These are phyloP conservation scores for Rhinichthys klamathensis DNA, from an alignment of 2,113 vertebrate species.

Conservation along the genomic window DNA sequence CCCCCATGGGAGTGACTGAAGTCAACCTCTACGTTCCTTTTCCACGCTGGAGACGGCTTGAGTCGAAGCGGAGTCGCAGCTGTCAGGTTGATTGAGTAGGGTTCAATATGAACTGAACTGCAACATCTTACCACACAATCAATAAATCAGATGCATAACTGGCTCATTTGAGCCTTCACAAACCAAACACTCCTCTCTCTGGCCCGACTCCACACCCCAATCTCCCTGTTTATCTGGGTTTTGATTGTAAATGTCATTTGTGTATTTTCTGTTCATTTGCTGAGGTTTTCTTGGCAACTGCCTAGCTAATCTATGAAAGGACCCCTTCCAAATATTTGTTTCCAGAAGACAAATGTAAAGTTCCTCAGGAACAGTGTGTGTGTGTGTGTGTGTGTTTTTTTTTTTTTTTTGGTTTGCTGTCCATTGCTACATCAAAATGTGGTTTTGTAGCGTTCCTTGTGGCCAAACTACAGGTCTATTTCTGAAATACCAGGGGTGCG, in stretches of 20 bases:
- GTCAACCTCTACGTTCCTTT: conserved; percentile 26
- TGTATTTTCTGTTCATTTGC: conserved; percentile 7
- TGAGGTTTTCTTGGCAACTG: conserved; percentile 4
- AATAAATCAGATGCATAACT: conserved; percentile 50
- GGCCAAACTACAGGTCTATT: neutral
- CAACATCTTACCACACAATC: conserved; percentile 53
- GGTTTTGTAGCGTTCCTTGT: neutral
- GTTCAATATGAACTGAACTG: conserved; percentile 56
- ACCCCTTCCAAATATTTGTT: neutral
- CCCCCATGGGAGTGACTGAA: neutral
- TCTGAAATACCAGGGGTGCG: no score
- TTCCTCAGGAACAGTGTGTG: neutral
- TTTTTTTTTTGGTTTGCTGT: neutral
- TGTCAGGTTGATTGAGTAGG: conserved; percentile 54
- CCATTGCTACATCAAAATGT: neutral
- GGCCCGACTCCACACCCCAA: neutral
- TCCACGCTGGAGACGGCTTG: conserved; percentile 29
- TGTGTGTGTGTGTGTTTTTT: no score
- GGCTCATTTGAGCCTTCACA: conserved; percentile 32
- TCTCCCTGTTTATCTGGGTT: conserved; percentile 6
- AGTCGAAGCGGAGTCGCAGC: conserved; percentile 37
- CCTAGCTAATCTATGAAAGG: conserved; percentile 1
- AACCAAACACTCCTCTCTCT: neutral
- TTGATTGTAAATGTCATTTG: conserved; percentile 33
- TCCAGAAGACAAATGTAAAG: conserved; percentile 1